Evolutionary conservation across 2,888 invertebrate species (phyloP).

Genomic region (Nephrotoma guestfalica): DNA sequence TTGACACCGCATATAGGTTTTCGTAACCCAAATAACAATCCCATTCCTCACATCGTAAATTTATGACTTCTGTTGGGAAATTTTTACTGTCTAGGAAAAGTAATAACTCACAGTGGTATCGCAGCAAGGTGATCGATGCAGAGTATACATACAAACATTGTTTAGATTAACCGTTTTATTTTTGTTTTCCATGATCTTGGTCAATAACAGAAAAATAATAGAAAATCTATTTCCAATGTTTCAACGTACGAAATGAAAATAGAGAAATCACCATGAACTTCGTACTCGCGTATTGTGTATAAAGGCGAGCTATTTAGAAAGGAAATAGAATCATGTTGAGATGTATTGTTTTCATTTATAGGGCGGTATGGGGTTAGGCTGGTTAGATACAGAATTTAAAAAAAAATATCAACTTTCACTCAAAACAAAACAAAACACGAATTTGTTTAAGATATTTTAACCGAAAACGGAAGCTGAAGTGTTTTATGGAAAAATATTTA

Average conservation of each 20-base stretch:
- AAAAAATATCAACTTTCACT: neutral
- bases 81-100: neutral
- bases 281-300: neutral
- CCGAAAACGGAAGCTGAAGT: neutral
- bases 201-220: neutral
- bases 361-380: neutral
- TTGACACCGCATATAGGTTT: neutral
- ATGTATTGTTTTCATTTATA: neutral
- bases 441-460: neutral
- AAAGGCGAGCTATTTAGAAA: neutral
- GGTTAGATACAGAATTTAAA: neutral
- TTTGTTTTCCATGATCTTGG: neutral
- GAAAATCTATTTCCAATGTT: neutral
- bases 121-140: neutral
- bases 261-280: neutral
- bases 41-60: neutral
- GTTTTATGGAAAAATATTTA: neutral
- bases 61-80: neutral
- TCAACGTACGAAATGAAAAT: neutral
- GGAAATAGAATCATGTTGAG: neutral
- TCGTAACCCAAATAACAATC: neutral
- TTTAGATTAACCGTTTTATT: neutral
- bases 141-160: neutral
- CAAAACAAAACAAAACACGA: neutral
- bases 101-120: neutral